A percentile compares a stretch with the other conserved stretches of the same genome.
phyloP scores from a whole-genome alignment of 1,140 invertebrate genomes.

The Diuraphis noxia region DNA sequence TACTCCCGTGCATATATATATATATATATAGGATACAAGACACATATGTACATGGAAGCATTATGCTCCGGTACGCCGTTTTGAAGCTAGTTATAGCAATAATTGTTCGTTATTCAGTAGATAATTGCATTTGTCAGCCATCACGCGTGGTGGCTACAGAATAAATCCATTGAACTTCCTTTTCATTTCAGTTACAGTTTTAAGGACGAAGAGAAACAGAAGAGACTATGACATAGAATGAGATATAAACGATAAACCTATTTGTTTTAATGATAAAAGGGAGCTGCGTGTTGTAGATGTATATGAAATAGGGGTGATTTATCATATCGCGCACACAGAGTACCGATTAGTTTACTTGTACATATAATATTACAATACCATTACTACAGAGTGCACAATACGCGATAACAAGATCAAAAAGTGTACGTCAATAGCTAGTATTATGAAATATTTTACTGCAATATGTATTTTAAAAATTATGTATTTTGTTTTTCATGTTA shows the following conservation, averaged over 20 bases:
- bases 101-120: slow-evolving; percentile 1
- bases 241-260: background rate
- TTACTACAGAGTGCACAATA: background rate
- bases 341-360: background rate
- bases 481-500: background rate
- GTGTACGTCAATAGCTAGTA: background rate
- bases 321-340: background rate
- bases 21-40: too few species aligned
- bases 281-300: background rate
- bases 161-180: slow-evolving; percentile 9
- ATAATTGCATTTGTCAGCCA: background rate
- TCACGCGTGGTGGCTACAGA: background rate
- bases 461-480: background rate
- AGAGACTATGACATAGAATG: background rate
- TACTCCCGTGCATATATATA: background rate
- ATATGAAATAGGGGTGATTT: background rate
- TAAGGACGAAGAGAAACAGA: background rate
- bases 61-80: background rate
- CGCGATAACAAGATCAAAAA: background rate
- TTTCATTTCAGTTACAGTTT: background rate
- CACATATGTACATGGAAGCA: background rate
- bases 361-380: background rate
- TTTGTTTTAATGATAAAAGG: background rate
- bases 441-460: background rate
- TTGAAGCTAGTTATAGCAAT: background rate